phyloP scores from a whole-genome alignment of 2,797 vertebrate genomes.

The Molossus alvarezi region DNA sequence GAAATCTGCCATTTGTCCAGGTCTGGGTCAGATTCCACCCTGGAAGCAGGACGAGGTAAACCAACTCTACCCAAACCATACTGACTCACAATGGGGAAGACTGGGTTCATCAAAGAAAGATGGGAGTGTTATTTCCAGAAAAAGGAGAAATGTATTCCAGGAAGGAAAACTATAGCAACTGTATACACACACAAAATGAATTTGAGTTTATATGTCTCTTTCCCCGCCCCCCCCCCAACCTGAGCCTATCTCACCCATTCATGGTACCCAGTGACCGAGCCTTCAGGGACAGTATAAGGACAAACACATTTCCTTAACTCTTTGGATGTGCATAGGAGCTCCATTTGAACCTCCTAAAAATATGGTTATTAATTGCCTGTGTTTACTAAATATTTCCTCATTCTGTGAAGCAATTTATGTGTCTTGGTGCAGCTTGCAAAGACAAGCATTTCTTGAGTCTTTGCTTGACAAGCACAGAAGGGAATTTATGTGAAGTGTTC shows the following conservation, averaged over 20 bases:
- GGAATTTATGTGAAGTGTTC: slow-evolving; percentile 67
- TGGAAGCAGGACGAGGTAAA: not conserved
- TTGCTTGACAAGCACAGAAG: slow-evolving; percentile 72
- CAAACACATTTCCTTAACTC: slow-evolving; percentile 24
- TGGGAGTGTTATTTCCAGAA: not conserved
- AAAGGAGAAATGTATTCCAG: not conserved
- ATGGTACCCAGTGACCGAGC: not conserved
- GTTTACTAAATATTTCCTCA: slow-evolving; percentile 68
- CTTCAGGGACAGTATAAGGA: slow-evolving; percentile 46
- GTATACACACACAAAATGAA: not conserved
- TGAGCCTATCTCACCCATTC: not conserved
- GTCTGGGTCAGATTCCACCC: not conserved
- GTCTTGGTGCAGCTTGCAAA: slow-evolving; percentile 49
- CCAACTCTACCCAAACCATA: not conserved
- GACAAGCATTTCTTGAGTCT: slow-evolving; percentile 72
- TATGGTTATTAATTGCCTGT: slow-evolving; percentile 68
- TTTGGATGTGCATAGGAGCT: not conserved
- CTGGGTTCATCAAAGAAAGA: not conserved
- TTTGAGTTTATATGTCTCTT: not conserved
- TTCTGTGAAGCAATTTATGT: slow-evolving; percentile 60
- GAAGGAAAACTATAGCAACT: slow-evolving; percentile 15
- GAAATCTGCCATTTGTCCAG: not conserved
- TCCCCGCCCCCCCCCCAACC: not conserved
- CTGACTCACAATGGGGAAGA: not conserved
- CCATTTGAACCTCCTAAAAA: not conserved